Conservation (phyloP, 1,140 invertebrate genomes). For the Chelonus insularis region DNA sequence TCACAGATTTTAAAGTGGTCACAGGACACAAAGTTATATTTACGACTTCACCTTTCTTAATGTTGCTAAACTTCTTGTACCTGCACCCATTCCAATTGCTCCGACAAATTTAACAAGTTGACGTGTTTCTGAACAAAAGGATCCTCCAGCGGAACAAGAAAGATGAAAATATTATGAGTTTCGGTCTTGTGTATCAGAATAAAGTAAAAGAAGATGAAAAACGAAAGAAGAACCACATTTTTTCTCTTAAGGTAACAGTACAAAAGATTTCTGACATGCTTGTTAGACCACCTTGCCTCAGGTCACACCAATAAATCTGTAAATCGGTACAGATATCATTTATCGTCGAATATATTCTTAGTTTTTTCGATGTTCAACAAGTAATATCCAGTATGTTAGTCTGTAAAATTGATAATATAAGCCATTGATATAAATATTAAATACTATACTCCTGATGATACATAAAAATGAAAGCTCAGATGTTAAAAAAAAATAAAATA, state of each 20-base stretch:
- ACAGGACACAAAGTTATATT: constrained; percentile 21
- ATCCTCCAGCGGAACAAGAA: too few species aligned
- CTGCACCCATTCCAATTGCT: constrained; percentile 11
- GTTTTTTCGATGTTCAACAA: neutral
- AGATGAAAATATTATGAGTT: too few species aligned
- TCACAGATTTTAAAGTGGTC: neutral
- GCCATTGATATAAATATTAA: too few species aligned
- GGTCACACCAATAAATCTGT: constrained; percentile 29
- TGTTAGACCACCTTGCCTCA: neutral
- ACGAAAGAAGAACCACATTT: neutral
- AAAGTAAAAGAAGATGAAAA: neutral
- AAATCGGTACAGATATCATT: constrained; percentile 15
- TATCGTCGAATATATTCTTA: neutral
- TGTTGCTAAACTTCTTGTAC: constrained; percentile 25
- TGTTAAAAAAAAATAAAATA: too few species aligned
- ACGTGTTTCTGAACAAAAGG: neutral
- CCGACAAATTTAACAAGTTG: constrained; percentile 6
- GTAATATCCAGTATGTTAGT: too few species aligned
- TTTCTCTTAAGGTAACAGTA: neutral
- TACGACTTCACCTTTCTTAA: constrained; percentile 24
- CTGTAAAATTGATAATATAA: too few species aligned
- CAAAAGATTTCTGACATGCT: constrained; percentile 14
- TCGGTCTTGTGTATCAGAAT: too few species aligned
- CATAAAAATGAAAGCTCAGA: too few species aligned
- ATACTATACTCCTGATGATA: too few species aligned